Percentiles rank a stretch among this genome's conserved stretches.
These are phyloP conservation scores for Amblyraja radiata DNA, from an alignment of 2,797 vertebrate species.

Conservation along the genomic window DNA sequence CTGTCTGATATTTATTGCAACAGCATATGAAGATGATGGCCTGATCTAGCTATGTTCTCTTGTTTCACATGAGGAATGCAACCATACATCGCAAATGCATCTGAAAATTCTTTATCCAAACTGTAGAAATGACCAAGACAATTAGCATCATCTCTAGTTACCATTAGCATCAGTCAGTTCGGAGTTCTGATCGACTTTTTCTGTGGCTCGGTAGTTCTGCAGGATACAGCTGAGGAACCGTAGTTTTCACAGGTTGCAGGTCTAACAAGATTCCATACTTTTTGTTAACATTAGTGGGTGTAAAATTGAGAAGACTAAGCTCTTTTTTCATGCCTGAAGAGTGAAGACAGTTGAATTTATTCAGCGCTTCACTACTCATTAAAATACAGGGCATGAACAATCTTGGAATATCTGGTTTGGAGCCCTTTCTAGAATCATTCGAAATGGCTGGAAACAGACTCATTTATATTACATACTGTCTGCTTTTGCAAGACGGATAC, in stretches of 20 bases:
- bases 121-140: background rate
- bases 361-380: background rate
- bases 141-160: background rate
- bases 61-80: background rate
- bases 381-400: background rate
- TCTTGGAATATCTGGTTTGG: background rate
- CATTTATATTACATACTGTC: background rate
- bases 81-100: background rate
- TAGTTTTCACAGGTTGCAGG: background rate
- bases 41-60: background rate
- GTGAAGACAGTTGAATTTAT: background rate
- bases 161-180: background rate
- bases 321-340: background rate
- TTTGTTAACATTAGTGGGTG: background rate
- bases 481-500: too few species aligned
- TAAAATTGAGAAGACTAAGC: background rate
- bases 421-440: background rate
- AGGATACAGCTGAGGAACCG: background rate
- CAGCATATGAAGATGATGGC: background rate
- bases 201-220: background rate
- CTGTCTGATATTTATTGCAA: background rate
- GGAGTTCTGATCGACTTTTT: background rate
- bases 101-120: background rate
- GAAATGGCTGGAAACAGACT: background rate
- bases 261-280: background rate